Evolutionary conservation across 2,797 vertebrate species (phyloP), one percentile per base, ranked within the genome.

Genomic region (Myotis vivesi): DNA sequence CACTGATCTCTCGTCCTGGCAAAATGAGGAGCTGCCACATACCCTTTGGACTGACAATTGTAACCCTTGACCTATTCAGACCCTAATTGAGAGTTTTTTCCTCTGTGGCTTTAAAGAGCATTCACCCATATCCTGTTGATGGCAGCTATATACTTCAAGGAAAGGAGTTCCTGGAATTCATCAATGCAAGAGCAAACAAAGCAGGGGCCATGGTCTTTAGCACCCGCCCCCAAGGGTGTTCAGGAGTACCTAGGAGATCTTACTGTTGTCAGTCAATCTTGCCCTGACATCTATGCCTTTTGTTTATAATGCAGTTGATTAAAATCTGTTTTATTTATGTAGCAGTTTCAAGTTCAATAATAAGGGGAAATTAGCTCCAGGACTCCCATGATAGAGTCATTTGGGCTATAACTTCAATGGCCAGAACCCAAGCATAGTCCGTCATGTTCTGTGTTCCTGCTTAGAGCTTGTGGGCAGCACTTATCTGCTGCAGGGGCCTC

Each of bases 261-360:
- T 12, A 53, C 87, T 62, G 33, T 87, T 94, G 94, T 97, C 96
- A 94, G 57, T 95, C 95, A 93, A 95, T 96, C 96, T 97, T 68
- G 46, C 94, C 30, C 41, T 68, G 66, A 92, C 96, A 94, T 97
- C 97, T 97, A 96, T 94, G 94, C 89, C 92, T 94, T 96, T 96
- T 97, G 97, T 96, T 97, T 97, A 94, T 72, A 91, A 91, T 30
- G 91, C 53, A 53, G 68, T 94, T 96, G 94, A 96, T 96, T 91
- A 94, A 95, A 96, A 96, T 95, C 96, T 95, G 88, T 36, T 96
- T 91, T 97, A 94, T 95, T 97, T 97, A 95, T 80, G 84, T 96
- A 76, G 94, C 91, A 92, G 84, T 91, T 96, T 97, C 93, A 95
- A 95, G 91, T 94, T 96, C 93, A 97, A 85, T 96, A 96, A 94